These are phyloP conservation scores for Panurus biarmicus DNA, from an alignment of 2,113 vertebrate species.

Conservation along the genomic window DNA sequence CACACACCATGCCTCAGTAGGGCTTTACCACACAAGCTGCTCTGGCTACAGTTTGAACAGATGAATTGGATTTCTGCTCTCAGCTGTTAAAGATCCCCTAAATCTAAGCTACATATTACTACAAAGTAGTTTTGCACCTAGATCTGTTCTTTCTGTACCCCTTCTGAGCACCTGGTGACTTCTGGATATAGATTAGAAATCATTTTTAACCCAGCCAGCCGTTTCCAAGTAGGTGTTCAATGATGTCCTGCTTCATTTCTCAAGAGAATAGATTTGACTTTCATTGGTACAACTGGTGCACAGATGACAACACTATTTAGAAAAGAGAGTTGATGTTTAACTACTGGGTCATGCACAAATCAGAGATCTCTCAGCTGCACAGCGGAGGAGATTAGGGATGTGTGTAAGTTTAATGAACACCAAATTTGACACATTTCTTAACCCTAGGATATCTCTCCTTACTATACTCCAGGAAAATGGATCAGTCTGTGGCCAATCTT, in stretches of 20 bases:
- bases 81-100: neutral
- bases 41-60: neutral
- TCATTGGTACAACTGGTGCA: neutral
- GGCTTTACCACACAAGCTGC: neutral
- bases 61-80: neutral
- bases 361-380: neutral
- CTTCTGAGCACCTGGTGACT: neutral
- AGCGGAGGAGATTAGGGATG: neutral
- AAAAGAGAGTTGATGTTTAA: neutral
- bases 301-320: neutral
- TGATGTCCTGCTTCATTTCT: neutral
- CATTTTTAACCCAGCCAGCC: neutral
- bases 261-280: neutral
- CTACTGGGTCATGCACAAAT: neutral
- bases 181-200: neutral
- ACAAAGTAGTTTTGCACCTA: neutral
- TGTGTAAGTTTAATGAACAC: neutral
- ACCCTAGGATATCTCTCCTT: neutral
- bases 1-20: fast-evolving
- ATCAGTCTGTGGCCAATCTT: neutral
- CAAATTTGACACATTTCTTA: neutral
- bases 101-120: neutral
- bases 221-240: neutral
- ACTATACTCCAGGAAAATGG: neutral
- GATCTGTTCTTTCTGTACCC: neutral